These are phyloP conservation scores for Hippopotamyrus pictus DNA, from an alignment of 2,797 vertebrate genomes.

Conservation along the genomic window DNA sequence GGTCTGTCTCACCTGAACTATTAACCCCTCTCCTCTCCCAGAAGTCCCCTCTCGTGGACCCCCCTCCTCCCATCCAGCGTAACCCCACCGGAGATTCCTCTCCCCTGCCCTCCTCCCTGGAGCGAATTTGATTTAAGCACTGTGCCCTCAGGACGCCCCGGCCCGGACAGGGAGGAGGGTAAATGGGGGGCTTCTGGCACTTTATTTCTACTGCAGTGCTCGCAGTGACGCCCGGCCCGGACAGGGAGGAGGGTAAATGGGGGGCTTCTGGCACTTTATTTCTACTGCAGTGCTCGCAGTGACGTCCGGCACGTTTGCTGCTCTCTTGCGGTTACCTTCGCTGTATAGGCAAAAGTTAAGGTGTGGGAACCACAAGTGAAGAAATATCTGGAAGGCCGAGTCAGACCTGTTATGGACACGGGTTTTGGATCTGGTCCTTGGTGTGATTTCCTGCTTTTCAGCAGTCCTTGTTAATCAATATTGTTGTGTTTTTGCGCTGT, in stretches of 20 bases:
- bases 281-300: background rate
- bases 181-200: background rate
- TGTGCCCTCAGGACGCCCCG: conserved; percentile 11
- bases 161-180: background rate
- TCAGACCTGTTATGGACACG: background rate
- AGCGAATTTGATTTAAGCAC: conserved; percentile 28
- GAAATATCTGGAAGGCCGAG: background rate
- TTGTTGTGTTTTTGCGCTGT: background rate
- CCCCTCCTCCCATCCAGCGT: conserved; percentile 20
- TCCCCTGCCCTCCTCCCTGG: conserved; percentile 18
- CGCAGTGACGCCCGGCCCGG: too few relatives aligned
- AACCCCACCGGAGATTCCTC: conserved; percentile 23
- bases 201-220: background rate
- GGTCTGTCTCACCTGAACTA: conserved; percentile 85
- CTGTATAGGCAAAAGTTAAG: background rate
- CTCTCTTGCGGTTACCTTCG: background rate
- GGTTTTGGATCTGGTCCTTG: background rate
- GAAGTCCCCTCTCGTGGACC: conserved; percentile 44
- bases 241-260: conserved; percentile 3
- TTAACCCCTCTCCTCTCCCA: conserved; percentile 75
- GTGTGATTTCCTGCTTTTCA: background rate
- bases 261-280: background rate
- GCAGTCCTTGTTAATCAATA: background rate
- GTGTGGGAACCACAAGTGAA: background rate
- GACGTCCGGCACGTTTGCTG: background rate